These are phyloP conservation scores for Acipenser oxyrinchus DNA, from an alignment of 2,797 vertebrate species.

Conservation along the genomic window DNA sequence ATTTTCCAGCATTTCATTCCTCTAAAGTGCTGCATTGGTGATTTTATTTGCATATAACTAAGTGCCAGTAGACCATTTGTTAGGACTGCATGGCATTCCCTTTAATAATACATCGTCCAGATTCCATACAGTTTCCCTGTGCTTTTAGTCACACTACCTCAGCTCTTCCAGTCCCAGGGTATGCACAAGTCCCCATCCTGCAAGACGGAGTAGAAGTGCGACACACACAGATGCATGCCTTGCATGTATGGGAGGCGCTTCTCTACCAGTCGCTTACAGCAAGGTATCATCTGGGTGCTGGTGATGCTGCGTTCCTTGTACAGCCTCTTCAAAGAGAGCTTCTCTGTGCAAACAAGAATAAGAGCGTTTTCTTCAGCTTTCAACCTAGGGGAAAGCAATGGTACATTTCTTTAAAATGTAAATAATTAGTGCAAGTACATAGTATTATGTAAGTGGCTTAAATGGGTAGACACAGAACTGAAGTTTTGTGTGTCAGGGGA, in stretches of 20 bases:
- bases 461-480: too few relatives aligned
- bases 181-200: slow-evolving; percentile 91
- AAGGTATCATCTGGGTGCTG: slow-evolving; percentile 79
- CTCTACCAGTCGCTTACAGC: slow-evolving; percentile 71
- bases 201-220: slow-evolving; percentile 87
- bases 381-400: slow-evolving; percentile 51
- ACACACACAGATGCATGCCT: slow-evolving; percentile 77
- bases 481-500: too few relatives aligned
- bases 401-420: too few relatives aligned
- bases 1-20: too few relatives aligned
- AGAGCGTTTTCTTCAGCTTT: slow-evolving; percentile 65
- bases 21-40: too few relatives aligned
- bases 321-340: slow-evolving; percentile 66
- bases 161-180: slow-evolving; percentile 91
- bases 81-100: too few relatives aligned
- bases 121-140: neutral
- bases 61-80: too few relatives aligned
- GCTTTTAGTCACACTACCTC: slow-evolving; percentile 27
- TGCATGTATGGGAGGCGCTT: slow-evolving; percentile 59
- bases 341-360: slow-evolving; percentile 55
- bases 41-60: too few relatives aligned
- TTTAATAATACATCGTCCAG: neutral
- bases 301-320: slow-evolving; percentile 84
- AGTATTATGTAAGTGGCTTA: too few relatives aligned
- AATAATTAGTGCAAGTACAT: too few relatives aligned